phyloP scores from a whole-genome alignment of 2,113 vertebrate species.

The Willisornis vidua region DNA sequence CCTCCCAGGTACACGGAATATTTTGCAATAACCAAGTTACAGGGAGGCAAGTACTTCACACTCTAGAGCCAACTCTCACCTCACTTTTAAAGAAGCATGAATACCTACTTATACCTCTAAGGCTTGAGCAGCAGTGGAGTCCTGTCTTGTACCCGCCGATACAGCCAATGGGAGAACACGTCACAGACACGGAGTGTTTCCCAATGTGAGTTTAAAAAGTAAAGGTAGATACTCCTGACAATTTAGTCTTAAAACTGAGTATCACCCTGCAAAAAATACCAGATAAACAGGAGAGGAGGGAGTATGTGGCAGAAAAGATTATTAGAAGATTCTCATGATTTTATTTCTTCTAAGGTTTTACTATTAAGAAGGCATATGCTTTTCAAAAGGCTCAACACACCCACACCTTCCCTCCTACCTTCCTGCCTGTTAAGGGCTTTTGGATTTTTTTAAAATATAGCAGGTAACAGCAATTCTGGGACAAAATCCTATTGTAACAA shows the following conservation, averaged over 20 bases:
- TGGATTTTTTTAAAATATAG: neutral
- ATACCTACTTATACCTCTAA: neutral
- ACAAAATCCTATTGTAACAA: neutral
- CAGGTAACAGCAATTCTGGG: neutral
- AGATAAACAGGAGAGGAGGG: neutral
- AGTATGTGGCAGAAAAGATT: neutral
- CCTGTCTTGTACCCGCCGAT: rapidly evolving
- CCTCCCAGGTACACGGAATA: neutral
- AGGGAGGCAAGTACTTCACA: neutral
- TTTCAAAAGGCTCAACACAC: neutral
- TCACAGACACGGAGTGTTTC: rapidly evolving
- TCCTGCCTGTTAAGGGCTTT: neutral
- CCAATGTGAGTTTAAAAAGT: neutral
- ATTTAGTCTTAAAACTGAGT: neutral
- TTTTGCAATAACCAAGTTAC: neutral
- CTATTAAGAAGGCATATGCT: neutral
- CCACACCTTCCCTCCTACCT: neutral
- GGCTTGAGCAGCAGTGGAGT: neutral
- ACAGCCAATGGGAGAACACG: neutral
- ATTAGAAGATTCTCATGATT: neutral
- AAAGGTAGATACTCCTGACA: neutral
- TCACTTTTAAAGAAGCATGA: neutral
- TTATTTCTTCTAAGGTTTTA: neutral
- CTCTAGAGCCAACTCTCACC: neutral
- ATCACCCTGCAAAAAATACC: neutral